Base-by-base conservation (phyloP, 1,140 invertebrate genomes). In the Zeugodacus cucurbitae region DNA sequence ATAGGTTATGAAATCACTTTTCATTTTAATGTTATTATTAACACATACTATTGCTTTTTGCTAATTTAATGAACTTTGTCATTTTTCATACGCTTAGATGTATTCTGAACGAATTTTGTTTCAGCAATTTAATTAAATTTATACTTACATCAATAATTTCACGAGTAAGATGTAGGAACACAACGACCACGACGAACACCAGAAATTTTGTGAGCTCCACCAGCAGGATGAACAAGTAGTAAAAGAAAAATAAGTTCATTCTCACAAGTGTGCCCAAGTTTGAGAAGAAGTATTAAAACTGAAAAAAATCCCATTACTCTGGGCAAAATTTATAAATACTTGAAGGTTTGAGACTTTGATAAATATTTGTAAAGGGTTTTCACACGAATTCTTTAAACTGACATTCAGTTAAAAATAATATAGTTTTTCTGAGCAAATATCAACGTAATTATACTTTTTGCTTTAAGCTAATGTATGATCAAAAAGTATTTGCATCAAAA, bases 1-100 rank as follows among this genome's bases (percentile, higher is more conserved):
- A 0, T 67, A 88, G 88, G 88, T 88, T 88, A 88, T 88, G 88
- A 88, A 87, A 88, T 88, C 85, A 88, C 88, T 88, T 88, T 86
- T 32, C 82, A 11, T 82, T 14, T 48, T 7, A 37, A 74, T 17
- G 17, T n/a, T 57, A 59, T 41, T 44, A 85, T 86, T 64, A 11
- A 41, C 32, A 44, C 48, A 54, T 64, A 62, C 59, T 58, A 22
- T 48, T 62, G 20, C 82, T 87, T 88, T 57, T 20, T 32, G 2
- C 34, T 62, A 62, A 44, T 64, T 14, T 17, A 32, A 87, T 54
- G 22, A 11, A n/a, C 8, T 26, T 54, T 32, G 11, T 3, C 22
- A 41, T 78, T 41, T 54, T 11, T 57, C 64, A 44, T 7, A 82
- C 44, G n/a, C 32, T 26, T 48, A 41, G 62, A 62, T 26, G 20